Evolutionary conservation across 2,113 vertebrate species (phyloP).

Genomic region (Ctenomys sociabilis): DNA sequence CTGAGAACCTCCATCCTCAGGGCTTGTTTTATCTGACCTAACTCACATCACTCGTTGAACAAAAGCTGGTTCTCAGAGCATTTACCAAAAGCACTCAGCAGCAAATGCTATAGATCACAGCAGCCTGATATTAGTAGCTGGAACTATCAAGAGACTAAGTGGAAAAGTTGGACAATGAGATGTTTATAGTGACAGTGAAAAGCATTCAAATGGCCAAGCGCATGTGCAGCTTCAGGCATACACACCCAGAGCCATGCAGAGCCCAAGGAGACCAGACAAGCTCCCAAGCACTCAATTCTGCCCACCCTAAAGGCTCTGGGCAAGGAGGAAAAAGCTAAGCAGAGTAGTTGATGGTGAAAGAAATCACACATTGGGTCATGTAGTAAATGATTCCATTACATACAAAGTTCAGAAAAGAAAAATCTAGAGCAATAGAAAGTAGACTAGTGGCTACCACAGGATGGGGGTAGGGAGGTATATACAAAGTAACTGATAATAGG

Average conservation of each 20-base stretch:
- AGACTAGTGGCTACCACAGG: background rate
- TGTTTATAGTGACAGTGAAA: background rate
- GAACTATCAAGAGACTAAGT: background rate
- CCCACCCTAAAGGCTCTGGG: background rate
- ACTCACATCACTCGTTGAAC: background rate
- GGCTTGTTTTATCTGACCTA: background rate
- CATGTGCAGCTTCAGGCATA: background rate
- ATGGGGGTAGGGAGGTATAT: background rate
- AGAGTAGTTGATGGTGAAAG: constrained; percentile 16
- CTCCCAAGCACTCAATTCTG: background rate
- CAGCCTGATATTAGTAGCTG: background rate
- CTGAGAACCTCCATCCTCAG: background rate
- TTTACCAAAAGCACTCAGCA: constrained; percentile 23
- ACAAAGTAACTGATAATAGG: background rate
- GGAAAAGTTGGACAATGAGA: background rate
- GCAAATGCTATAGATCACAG: background rate
- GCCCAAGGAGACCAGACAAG: background rate
- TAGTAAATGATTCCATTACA: background rate
- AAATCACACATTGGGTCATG: background rate
- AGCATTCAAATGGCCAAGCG: background rate
- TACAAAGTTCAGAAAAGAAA: background rate
- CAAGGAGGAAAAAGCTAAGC: constrained; percentile 14
- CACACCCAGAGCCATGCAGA: background rate
- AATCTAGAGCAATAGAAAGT: background rate
- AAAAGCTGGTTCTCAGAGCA: background rate